Conservation (phyloP, 2,113 vertebrate species). For the Hyla sarda region DNA sequence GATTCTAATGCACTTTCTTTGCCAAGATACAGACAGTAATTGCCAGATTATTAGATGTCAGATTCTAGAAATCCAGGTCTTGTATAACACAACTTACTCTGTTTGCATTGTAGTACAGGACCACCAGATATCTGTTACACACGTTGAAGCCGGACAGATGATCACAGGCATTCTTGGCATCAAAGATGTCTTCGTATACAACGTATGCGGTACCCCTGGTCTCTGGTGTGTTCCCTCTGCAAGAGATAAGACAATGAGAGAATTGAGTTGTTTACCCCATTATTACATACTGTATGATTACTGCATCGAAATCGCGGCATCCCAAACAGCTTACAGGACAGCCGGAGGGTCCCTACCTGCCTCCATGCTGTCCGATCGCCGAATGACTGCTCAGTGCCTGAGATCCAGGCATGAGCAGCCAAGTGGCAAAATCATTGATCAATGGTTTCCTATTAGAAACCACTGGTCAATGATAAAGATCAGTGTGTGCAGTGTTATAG, state of each 20-base stretch:
- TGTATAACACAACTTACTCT: constrained; percentile 76
- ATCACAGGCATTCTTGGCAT: constrained; percentile 98
- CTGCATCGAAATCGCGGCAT: too few relatives aligned
- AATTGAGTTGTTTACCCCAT: background rate
- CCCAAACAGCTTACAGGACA: too few relatives aligned
- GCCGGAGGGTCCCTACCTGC: too few relatives aligned
- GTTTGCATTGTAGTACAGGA: constrained; percentile 97
- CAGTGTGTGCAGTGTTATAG: too few relatives aligned
- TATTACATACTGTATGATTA: background rate
- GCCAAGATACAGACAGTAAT: background rate
- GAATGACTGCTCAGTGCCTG: too few relatives aligned
- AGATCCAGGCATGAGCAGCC: too few relatives aligned
- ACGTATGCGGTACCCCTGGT: constrained; percentile 96
- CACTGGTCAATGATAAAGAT: too few relatives aligned
- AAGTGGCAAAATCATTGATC: too few relatives aligned
- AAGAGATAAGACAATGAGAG: background rate
- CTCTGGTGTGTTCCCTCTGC: constrained; percentile 97
- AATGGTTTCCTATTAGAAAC: too few relatives aligned
- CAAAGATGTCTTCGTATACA: constrained; percentile 98
- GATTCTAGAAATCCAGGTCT: background rate
- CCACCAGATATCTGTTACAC: constrained; percentile 97
- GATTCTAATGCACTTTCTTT: background rate
- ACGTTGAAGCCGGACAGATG: constrained; percentile 99
- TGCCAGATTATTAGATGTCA: background rate
- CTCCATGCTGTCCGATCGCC: too few relatives aligned